phyloP scores from a whole-genome alignment of 2,888 invertebrate genomes.

The Adelphocoris suturalis region DNA sequence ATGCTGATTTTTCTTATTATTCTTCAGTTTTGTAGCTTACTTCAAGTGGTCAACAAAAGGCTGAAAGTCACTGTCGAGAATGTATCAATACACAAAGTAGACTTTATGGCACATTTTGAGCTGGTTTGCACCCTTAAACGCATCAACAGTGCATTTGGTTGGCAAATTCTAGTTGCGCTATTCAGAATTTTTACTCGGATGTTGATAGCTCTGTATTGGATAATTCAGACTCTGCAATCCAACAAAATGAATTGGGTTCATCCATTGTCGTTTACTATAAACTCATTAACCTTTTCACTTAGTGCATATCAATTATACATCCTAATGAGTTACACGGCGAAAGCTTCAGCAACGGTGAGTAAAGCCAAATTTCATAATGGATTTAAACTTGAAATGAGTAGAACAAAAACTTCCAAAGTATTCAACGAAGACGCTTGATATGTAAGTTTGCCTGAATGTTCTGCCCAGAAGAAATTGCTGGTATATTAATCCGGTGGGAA shows the following conservation, averaged over 20 bases:
- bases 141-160: neutral
- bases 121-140: neutral
- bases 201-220: neutral
- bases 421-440: too few species aligned
- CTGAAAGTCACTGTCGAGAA: neutral
- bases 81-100: neutral
- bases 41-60: neutral
- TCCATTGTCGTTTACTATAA: neutral
- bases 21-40: constrained; percentile 12
- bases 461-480: too few species aligned
- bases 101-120: constrained; percentile 13
- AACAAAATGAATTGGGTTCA: neutral
- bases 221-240: neutral
- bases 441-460: too few species aligned
- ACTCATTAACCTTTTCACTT: neutral
- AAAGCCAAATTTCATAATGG: neutral
- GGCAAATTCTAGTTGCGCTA: neutral
- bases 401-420: neutral
- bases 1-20: neutral
- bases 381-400: too few species aligned
- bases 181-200: constrained; percentile 2
- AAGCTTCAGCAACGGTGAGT: neutral
- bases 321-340: neutral
- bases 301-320: neutral
- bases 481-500: too few species aligned